Conservation (phyloP, 2,113 vertebrate species). For the Pelodiscus sinensis region DNA sequence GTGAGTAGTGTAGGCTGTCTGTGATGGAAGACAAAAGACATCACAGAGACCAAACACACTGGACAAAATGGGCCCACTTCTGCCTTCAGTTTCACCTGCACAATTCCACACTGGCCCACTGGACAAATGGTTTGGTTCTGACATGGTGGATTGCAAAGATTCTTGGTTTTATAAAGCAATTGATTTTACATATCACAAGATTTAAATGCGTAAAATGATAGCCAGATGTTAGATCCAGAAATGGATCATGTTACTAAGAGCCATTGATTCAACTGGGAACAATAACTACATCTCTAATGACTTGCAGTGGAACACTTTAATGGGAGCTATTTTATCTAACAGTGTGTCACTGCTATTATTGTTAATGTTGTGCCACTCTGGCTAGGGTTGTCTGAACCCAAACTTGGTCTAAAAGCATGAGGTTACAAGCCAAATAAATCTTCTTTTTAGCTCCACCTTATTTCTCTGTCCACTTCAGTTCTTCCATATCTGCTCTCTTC, state of each 20-base stretch:
- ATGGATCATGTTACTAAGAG: constrained; percentile 66
- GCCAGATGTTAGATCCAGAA: constrained; percentile 73
- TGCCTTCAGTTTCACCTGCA: background rate
- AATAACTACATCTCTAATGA: background rate
- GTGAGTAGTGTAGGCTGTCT: background rate
- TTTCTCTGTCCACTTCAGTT: background rate
- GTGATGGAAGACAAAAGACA: constrained; percentile 53
- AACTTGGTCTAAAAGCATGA: background rate
- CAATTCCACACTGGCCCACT: constrained; percentile 60
- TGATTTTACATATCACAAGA: constrained; percentile 79
- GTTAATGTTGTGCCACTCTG: background rate
- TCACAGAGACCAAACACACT: constrained; percentile 44
- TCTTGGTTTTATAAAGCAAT: constrained; percentile 80
- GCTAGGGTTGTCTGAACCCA: background rate
- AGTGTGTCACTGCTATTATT: background rate
- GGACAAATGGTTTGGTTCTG: constrained; percentile 82
- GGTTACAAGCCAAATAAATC: background rate
- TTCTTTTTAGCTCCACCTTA: background rate
- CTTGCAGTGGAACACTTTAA: background rate
- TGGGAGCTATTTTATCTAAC: background rate
- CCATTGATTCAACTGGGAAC: constrained; percentile 58
- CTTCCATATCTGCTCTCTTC: background rate
- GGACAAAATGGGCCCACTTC: constrained; percentile 34
- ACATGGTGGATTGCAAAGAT: constrained; percentile 81
- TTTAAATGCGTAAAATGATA: constrained; percentile 78